A percentile compares a stretch with the other conserved stretches of the same genome.
Conservation (phyloP, 2,797 vertebrate species). For the Tinamus major region DNA sequence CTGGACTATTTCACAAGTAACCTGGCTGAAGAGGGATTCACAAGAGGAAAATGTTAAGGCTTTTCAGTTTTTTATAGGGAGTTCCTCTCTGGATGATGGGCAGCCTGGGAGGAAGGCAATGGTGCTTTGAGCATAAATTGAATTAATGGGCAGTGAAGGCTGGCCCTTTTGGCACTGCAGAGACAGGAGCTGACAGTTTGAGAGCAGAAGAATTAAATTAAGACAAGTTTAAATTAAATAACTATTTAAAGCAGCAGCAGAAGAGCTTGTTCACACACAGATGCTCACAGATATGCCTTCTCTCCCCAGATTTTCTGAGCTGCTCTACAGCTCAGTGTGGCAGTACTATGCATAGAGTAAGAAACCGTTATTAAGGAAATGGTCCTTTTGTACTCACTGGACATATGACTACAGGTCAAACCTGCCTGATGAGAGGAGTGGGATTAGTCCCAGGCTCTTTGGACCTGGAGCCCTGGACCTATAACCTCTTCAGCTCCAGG, state of each 20-base stretch:
- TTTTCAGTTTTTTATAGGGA: slow-evolving; percentile 15
- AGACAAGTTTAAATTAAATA: slow-evolving; percentile 58
- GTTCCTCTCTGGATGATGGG: not conserved
- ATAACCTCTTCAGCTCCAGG: not conserved
- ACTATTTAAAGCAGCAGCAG: slow-evolving; percentile 4
- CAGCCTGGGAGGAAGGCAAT: slow-evolving; percentile 1
- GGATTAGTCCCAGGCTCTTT: not conserved
- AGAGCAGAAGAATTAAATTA: slow-evolving; percentile 55
- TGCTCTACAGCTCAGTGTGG: not conserved
- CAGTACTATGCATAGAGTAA: not conserved
- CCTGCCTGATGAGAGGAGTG: not conserved
- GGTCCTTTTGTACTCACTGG: not conserved
- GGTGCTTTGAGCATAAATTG: slow-evolving; percentile 37
- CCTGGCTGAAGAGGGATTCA: not conserved
- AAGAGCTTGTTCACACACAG: not conserved
- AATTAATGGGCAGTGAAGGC: slow-evolving; percentile 43
- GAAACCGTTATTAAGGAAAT: not conserved
- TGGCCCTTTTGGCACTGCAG: slow-evolving; percentile 29
- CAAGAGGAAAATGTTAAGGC: not conserved
- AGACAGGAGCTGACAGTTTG: slow-evolving; percentile 34
- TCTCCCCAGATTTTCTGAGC: not conserved
- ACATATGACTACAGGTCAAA: not conserved
- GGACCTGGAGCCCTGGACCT: not conserved
- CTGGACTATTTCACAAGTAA: not conserved
- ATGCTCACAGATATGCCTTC: not conserved